Evolutionary conservation across 1,140 invertebrate genomes (phyloP).

Genomic region (Trichogramma pretiosum): DNA sequence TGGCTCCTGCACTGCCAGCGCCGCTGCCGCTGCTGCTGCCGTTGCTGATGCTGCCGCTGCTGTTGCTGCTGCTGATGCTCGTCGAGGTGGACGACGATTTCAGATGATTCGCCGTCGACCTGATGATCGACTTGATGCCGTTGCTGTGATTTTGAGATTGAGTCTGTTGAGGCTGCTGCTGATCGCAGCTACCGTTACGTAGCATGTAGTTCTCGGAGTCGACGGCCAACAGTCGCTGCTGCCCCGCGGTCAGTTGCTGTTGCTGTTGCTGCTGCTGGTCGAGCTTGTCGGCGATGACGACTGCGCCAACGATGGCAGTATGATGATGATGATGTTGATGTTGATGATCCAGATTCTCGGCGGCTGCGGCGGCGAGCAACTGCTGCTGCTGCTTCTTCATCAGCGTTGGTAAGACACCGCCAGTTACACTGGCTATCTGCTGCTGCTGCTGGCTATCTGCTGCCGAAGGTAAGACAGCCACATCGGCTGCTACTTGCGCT

Average conservation of each 20-base stretch:
- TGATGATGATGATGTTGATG: too few relatives aligned
- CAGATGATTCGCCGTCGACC: not conserved
- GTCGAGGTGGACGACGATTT: not conserved
- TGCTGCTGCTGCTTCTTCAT: too few relatives aligned
- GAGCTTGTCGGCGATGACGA: conserved; percentile 5
- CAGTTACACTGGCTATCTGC: not conserved
- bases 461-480: conserved; percentile 25
- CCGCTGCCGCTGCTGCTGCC: conserved; percentile 16
- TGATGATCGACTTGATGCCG: not conserved
- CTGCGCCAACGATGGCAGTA: not conserved
- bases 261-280: conserved; percentile 18
- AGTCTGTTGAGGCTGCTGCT: conserved; percentile 23
- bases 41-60: conserved; percentile 10
- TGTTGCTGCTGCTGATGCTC: not conserved
- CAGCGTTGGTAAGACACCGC: not conserved
- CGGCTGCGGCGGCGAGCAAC: too few relatives aligned
- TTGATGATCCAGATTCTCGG: too few relatives aligned
- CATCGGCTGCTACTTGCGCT: conserved; percentile 26
- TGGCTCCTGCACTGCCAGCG: not conserved
- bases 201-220: conserved; percentile 59
- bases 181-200: conserved; percentile 30
- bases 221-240: conserved; percentile 42
- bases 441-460: not conserved
- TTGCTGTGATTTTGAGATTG: not conserved
- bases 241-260: conserved; percentile 23